Percentiles rank a stretch among this genome's conserved stretches.
Conservation (phyloP, 2,888 invertebrate genomes). For the Homarus gammarus region DNA sequence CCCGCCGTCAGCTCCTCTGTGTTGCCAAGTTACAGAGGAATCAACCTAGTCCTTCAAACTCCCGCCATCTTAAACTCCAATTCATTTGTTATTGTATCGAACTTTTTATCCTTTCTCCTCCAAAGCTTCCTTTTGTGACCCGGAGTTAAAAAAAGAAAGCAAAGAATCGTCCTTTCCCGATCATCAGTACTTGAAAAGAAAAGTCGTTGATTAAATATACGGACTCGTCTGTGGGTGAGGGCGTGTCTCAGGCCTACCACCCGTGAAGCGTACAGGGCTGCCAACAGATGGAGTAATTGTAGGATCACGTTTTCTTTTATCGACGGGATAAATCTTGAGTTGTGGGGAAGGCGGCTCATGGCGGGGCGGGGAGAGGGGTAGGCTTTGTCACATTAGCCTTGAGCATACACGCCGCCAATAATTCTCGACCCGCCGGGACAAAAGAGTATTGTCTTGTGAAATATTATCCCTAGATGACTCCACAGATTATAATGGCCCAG, state of each 20-base stretch:
- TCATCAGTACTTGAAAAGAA: constrained; percentile 23
- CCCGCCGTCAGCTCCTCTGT: constrained; percentile 38
- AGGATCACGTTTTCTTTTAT: constrained; percentile 29
- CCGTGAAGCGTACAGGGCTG: constrained; percentile 34
- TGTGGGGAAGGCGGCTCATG: neutral
- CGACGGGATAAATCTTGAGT: constrained; percentile 19
- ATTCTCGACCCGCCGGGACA: neutral
- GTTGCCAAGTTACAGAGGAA: constrained; percentile 30
- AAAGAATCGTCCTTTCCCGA: neutral
- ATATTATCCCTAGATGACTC: constrained; percentile 35
- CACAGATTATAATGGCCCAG: constrained; percentile 15
- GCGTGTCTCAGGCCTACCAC: constrained; percentile 16
- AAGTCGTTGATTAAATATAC: constrained; percentile 29
- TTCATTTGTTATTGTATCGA: constrained; percentile 45
- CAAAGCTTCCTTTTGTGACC: neutral
- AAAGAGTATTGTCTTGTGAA: constrained; percentile 42
- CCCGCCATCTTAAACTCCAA: constrained; percentile 18
- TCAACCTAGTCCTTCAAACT: constrained; percentile 27
- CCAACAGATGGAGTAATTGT: constrained; percentile 54
- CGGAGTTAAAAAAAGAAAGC: neutral
- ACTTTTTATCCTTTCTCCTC: constrained; percentile 31
- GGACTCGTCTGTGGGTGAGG: neutral
- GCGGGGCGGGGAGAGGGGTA: neutral
- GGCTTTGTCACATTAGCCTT: constrained; percentile 43
- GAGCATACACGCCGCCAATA: constrained; percentile 21